Percentiles rank a stretch among this genome's conserved stretches.
Evolutionary conservation across 2,797 vertebrate species (phyloP).

Genomic region (Chaetodon trifasciatus): DNA sequence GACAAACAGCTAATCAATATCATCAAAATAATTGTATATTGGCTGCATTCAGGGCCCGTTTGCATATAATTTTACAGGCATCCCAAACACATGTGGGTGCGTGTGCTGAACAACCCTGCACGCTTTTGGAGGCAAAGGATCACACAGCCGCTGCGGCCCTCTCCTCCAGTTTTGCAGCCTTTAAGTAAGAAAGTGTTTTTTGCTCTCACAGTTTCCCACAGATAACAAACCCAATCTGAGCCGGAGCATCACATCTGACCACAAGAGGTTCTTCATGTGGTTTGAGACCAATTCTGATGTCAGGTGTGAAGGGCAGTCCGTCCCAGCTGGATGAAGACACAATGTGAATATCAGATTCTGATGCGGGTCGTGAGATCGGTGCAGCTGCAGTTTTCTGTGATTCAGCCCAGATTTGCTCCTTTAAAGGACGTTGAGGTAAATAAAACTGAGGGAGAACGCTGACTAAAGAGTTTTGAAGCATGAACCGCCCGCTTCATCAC

Average conservation of each 20-base stretch:
- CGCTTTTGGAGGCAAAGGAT: background rate
- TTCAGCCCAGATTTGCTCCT: conserved; percentile 17
- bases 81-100: background rate
- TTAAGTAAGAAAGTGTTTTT: background rate
- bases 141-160: conserved; percentile 23
- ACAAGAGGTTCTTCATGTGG: conserved; percentile 3
- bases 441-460: conserved; percentile 40
- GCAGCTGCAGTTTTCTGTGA: conserved; percentile 20
- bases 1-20: background rate
- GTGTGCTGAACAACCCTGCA: background rate
- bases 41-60: background rate
- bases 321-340: conserved; percentile 27
- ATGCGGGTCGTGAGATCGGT: too few species aligned
- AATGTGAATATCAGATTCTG: background rate
- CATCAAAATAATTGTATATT: too few species aligned
- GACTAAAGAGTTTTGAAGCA: conserved; percentile 48
- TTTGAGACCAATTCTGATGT: conserved; percentile 2
- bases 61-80: background rate
- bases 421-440: conserved; percentile 35
- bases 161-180: conserved; percentile 4
- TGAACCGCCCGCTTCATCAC: conserved; percentile 36
- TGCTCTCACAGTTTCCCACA: background rate
- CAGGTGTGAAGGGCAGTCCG: conserved; percentile 37
- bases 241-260: conserved; percentile 21
- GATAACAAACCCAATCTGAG: background rate